Base-by-base conservation (phyloP, 2,113 vertebrate genomes). In the Cariama cristata region DNA sequence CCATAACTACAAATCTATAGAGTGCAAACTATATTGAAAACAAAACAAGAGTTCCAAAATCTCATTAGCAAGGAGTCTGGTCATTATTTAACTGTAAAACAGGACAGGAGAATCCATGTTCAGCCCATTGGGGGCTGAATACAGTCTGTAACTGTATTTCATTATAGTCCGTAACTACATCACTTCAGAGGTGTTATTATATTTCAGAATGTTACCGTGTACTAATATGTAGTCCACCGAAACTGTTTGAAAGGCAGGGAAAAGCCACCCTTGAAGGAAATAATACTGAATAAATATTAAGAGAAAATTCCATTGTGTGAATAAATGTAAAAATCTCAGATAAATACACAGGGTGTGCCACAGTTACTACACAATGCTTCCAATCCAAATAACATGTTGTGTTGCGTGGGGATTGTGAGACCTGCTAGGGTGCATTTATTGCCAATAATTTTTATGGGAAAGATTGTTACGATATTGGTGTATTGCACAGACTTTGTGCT, bases 371-470 rank as follows among this genome's bases (percentile, higher is more conserved):
- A 92, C 32, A 74, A 55, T 73, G 15, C 32, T 77, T 94, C 28
- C 63, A 88, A 47, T 77, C 33, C 68, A 88, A 63, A 88, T 58
- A 86, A 55, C 49, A 33, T 8, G 10, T 67, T 80, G 55, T 47
- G 23, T 44, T 90, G 50, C 1, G 0, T 52, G 32, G 28, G n/a
- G 45, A 73, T 8, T 74, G 38, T 66, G 42, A 90, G 79, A 94
- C 55, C 27, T 93, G 42, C 33, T 63, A 73, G 55, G 75, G 93
- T 64, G 24, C 24, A 27, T 86, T 88, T 74, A n/a, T 76, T 86
- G 67, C 50, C 88, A 92, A 73, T 35, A 83, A 59, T 88, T 94
- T 90, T 94, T 90, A 44, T 76, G 52, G 55, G 68, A 92, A 92
- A 88, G 45, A 86, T 86, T 3, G 1, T 23, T 12, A 66, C 30